These are phyloP conservation scores for Phalacrocorax brasilianus DNA, from an alignment of 2,113 vertebrate genomes.

Conservation along the genomic window DNA sequence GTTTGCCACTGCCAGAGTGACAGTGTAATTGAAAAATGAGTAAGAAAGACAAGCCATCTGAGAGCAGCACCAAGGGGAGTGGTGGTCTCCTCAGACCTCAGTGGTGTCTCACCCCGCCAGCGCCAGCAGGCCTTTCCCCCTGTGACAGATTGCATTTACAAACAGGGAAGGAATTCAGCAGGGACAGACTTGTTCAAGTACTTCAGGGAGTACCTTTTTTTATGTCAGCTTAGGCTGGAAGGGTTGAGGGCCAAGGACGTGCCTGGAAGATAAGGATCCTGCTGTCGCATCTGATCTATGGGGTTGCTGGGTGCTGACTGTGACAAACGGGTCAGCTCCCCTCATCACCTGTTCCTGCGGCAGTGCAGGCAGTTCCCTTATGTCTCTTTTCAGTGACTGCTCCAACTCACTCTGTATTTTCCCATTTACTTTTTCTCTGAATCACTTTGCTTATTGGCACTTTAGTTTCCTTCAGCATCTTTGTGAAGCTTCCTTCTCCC, in stretches of 20 bases:
- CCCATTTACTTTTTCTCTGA: neutral
- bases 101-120: accelerated
- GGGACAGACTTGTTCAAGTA: neutral
- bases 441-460: neutral
- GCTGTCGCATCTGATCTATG: neutral
- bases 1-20: neutral
- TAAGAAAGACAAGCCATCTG: neutral
- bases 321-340: neutral
- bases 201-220: neutral
- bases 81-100: neutral
- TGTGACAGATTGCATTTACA: neutral
- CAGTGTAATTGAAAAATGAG: neutral
- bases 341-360: neutral
- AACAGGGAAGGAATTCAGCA: neutral
- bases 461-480: neutral
- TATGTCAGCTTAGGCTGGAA: neutral
- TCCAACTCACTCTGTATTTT: neutral
- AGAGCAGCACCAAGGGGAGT: accelerated
- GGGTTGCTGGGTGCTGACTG: accelerated
- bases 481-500: neutral
- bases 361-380: accelerated
- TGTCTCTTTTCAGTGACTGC: neutral
- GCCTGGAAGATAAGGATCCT: neutral
- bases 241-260: neutral
- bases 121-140: neutral